phyloP scores from a whole-genome alignment of 2,797 vertebrate species.

The Cercopithecus mitis region DNA sequence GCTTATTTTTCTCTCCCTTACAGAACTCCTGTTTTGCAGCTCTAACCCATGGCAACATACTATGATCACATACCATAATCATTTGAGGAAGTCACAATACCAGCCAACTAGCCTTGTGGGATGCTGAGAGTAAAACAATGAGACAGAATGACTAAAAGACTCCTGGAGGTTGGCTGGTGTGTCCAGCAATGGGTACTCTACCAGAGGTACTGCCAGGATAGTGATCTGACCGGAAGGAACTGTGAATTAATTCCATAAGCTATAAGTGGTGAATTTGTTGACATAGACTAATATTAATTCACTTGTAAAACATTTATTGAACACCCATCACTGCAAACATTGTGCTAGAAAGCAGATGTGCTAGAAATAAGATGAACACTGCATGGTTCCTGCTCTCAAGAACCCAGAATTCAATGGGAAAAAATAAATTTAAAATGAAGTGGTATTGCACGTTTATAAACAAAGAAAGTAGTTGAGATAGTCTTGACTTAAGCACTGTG shows the following conservation, averaged over 20 bases:
- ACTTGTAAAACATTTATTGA: not conserved
- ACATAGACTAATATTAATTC: not conserved
- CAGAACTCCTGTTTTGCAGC: not conserved
- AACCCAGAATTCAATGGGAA: not conserved
- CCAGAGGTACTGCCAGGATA: not conserved
- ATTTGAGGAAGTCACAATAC: not conserved
- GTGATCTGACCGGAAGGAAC: not conserved
- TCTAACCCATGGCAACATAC: not conserved
- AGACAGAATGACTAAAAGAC: not conserved
- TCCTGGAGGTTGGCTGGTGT: not conserved
- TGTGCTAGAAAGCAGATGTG: not conserved
- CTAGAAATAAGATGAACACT: slow-evolving; percentile 7
- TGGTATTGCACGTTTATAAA: not conserved
- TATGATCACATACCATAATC: not conserved
- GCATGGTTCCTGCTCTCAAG: not conserved
- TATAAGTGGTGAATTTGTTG: not conserved
- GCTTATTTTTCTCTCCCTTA: not conserved
- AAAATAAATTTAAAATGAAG: not conserved
- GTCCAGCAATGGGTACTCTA: not conserved
- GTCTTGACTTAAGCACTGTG: not conserved
- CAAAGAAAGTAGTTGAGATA: not conserved
- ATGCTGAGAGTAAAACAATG: not conserved
- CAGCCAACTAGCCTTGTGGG: not conserved
- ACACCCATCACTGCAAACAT: not conserved
- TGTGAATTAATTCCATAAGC: not conserved